phyloP scores from a whole-genome alignment of 2,888 invertebrate species.

The Drepanosiphum platanoidis region DNA sequence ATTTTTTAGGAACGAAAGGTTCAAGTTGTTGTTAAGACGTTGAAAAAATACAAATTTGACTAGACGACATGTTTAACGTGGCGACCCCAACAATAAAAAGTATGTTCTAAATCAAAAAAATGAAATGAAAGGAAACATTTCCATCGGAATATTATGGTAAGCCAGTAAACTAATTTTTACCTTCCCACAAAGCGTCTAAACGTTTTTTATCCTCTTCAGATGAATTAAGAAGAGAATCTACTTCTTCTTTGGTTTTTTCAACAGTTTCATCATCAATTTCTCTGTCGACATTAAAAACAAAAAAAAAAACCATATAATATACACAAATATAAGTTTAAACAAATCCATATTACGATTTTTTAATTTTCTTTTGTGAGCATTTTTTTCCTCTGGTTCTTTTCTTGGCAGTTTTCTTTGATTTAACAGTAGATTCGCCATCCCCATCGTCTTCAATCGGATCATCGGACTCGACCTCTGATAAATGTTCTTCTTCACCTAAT shows the following conservation, averaged over 20 bases:
- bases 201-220: constrained; percentile 73
- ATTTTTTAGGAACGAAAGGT: no score
- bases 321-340: not conserved
- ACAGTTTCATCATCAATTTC: constrained; percentile 63
- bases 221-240: constrained; percentile 62
- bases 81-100: no score
- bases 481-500: constrained; percentile 69
- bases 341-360: constrained; percentile 45
- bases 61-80: no score
- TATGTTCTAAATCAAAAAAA: no score
- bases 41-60: no score
- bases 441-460: constrained; percentile 72
- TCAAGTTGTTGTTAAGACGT: no score
- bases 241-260: constrained; percentile 62
- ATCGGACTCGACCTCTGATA: constrained; percentile 73
- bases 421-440: constrained; percentile 73
- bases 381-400: constrained; percentile 64
- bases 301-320: no score
- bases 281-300: constrained; percentile 61
- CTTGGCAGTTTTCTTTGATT: constrained; percentile 66
- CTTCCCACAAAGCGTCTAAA: constrained; percentile 83
- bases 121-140: no score
- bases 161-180: constrained; percentile 61
- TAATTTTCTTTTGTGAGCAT: constrained; percentile 55
- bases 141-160: no score